Evolutionary conservation across 2,797 vertebrate species (phyloP), one percentile per base, ranked within the genome.

Genomic region (Siniperca undulata): DNA sequence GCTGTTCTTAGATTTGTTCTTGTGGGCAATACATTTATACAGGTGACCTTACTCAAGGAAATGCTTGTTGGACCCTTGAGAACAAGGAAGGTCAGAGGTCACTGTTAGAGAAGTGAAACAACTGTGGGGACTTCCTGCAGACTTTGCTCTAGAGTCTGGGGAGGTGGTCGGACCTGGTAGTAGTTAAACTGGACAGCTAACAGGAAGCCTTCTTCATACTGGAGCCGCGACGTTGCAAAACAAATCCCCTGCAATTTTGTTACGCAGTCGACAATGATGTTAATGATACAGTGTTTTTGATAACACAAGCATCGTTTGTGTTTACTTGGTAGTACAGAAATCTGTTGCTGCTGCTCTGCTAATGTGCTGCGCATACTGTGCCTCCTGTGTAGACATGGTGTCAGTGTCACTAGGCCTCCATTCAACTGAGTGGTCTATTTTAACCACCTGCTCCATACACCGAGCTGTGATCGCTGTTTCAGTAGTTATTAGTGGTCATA

Each of bases 91-190:
- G 76, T 67, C 86, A 85, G 65, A 86, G 79, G 84, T 89, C 76
- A 77, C 53, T 22, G 14, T 44, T 65, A 19, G 70, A 88, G 73
- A 85, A 71, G 81, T 87, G 77, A 77, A 85, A 81, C 34, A 74
- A 61, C 69, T 42, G 50, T 65, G 55, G 24, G 56, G 42, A 76
- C 58, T 74, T 24, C 69, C 36, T 24, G 50, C 65, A 80, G 73
- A 75, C 58, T 55, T 58, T 72, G 44, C 58, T 82, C 42, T 22
- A 50, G 64, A 81, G 67, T 55, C 42, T 46, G 40, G 75, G 69
- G 83, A 91, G 87, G 84, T 93, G 88, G 86, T 84, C 80, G 86
- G 89, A 91, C 80, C 89, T 94, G 91, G 83, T 87, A 85, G 83
- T 85, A 84, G 91, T 95, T 92, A 93, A 70, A 66, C 52, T 71